Base-by-base conservation (phyloP, 2,113 vertebrate genomes). In the Ceyx margarethae region DNA sequence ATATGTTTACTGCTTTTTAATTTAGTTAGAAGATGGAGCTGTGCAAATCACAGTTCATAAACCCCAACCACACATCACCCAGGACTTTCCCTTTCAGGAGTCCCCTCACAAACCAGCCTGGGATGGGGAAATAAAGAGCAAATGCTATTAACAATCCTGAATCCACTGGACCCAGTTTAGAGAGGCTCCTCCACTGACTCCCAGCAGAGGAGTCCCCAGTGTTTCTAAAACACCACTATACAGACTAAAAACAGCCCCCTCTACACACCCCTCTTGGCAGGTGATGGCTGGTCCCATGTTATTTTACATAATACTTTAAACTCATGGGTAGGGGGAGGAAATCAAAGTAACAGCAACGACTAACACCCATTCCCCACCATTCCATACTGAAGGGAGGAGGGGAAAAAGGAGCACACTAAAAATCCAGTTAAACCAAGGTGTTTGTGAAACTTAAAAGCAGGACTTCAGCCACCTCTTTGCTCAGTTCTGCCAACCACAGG, bases 1-100 rank as follows among this genome's bases (percentile, higher is more conserved):
- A 77, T 93, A 75, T 20, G 8, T 58, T 94, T 92, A 82, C 77
- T 93, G 94, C 74, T 90, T 79, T 96, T 96, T 96, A 97, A 96
- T 94, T 96, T 94, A 96, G 81, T 95, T 91, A 93, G 61, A 93
- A 87, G 3, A 6, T 71, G 48, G 77, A 84, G 74, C 80, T 93
- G 84, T 96, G 95, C 82, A 86, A 91, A 87, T 95, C 93, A 96
- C 81, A 91, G 89, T 87, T 93, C 85, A 79, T 91, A 74, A 76
- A 79, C 53, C 74, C 82, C 89, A 82, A 77, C 92, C 89, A 51
- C 79, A 73, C 72, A 50, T 74, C 71, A 92, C 65, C 74, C 84
- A 72, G 77, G 74, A 84, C 82, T 66, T 26, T 42, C 66, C 77
- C 74, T 43, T 71, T 81, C 65, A 45, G 21, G 43, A 13, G 22